Conservation (phyloP, 2,113 vertebrate genomes). For the Hippocampus comes region DNA sequence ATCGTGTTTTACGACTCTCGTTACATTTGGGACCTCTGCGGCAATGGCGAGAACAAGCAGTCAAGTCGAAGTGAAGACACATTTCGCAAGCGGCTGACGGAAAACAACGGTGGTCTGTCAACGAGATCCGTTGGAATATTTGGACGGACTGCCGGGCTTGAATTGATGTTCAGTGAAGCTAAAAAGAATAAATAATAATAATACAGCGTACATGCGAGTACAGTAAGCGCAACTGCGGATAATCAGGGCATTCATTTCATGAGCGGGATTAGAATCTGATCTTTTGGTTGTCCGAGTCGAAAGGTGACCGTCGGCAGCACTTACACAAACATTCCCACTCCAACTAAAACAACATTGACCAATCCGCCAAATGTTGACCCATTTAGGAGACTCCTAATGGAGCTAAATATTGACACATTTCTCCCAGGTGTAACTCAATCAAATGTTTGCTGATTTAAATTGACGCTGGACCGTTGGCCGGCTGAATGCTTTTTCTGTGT, state of each 20-base stretch:
- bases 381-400: conserved; percentile 35
- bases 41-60: conserved; percentile 19
- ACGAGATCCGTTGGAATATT: neutral
- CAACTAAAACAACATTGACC: conserved; percentile 52
- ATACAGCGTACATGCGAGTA: neutral
- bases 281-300: conserved; percentile 8
- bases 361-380: conserved; percentile 58
- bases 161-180: conserved; percentile 11
- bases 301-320: conserved; percentile 23
- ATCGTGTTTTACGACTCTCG: conserved; percentile 12
- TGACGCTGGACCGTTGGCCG: neutral
- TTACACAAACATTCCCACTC: conserved; percentile 54
- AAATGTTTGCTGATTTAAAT: conserved; percentile 44
- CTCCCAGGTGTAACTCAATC: conserved; percentile 28
- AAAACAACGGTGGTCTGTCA: conserved; percentile 28
- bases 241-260: conserved; percentile 28
- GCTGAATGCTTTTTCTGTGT: conserved; percentile 30
- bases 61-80: neutral
- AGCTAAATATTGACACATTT: conserved; percentile 52
- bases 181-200: conserved; percentile 8
- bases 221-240: neutral
- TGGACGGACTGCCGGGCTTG: conserved; percentile 12
- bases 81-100: conserved; percentile 21
- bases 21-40: conserved; percentile 10
- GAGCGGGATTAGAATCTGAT: conserved; percentile 33